These are phyloP conservation scores for Ganaspis brasiliensis DNA, from an alignment of 2,888 invertebrate species.

Conservation along the genomic window DNA sequence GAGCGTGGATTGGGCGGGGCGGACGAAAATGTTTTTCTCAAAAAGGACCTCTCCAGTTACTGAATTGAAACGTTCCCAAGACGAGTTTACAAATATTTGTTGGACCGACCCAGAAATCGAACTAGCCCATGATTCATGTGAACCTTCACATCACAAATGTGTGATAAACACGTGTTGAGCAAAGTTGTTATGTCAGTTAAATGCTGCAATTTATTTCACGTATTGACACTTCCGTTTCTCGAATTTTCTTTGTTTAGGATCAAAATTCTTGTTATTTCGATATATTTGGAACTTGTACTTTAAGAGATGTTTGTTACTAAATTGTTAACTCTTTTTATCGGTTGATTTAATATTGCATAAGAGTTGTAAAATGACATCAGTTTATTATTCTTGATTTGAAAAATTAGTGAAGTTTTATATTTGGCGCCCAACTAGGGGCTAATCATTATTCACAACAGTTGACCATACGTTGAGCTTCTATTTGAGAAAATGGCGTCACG, in stretches of 20 bases:
- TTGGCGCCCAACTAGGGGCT: too few relatives aligned
- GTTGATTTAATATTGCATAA: too few relatives aligned
- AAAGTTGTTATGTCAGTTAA: constrained; percentile 28
- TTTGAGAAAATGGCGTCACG: too few relatives aligned
- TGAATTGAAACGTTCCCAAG: constrained; percentile 61
- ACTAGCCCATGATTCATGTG: constrained; percentile 44
- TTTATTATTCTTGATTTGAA: too few relatives aligned
- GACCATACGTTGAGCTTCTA: too few relatives aligned
- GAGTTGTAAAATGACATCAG: too few relatives aligned
- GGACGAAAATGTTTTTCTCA: constrained; percentile 61
- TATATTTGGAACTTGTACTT: too few relatives aligned
- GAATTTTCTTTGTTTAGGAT: neutral
- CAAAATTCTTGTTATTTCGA: too few relatives aligned
- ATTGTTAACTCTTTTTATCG: too few relatives aligned
- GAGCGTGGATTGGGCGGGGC: constrained; percentile 56
- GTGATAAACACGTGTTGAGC: constrained; percentile 37
- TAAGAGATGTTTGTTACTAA: too few relatives aligned
- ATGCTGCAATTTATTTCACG: neutral
- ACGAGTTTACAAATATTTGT: constrained; percentile 72
- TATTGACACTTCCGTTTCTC: neutral
- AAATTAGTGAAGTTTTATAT: too few relatives aligned
- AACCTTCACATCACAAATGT: constrained; percentile 21
- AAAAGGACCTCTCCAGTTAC: constrained; percentile 55
- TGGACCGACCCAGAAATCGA: constrained; percentile 49
- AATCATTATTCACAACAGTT: too few relatives aligned